Base-by-base conservation (phyloP, 2,797 vertebrate genomes). In the Myotis daubentonii region DNA sequence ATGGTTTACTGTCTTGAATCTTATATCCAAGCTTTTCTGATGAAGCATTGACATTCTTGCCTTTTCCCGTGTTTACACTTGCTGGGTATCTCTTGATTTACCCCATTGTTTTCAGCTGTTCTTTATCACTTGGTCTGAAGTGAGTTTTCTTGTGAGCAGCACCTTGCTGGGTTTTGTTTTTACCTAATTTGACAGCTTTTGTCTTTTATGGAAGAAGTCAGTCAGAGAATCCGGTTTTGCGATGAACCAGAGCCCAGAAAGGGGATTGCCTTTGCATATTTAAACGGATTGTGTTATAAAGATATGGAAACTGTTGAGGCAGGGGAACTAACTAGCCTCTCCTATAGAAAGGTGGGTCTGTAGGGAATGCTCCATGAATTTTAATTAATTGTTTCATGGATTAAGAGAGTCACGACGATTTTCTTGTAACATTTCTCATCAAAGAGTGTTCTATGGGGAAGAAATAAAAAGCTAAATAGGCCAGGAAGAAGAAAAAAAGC, bases 361-460 rank as follows among this genome's bases (percentile, higher is more conserved):
- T 23, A 62, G 93, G 89, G 71, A 78, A 81, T 44, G 71, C 25
- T 72, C 53, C 33, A 55, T 72, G 87, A 95, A 95, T 93, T 95
- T 44, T 87, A 95, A 89, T 94, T 94, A 95, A 94, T 84, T 94
- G 30, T 94, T 94, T 89, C 47, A 82, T 25, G 78, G 60, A 94
- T 74, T 80, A 74, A 82, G 80, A 93, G 65, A 89, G 41, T 68
- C 76, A 78, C 55, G 4, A 60, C 65, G 22, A n/a, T 89, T 91
- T 23, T 62, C 80, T 83, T 51, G 53, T 76, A 96, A 94, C 53
- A 78, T 91, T 96, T 91, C 72, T 96, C 33, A 79, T 88, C 87
- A 65, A 86, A 76, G 80, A 81, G 30, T 60, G 9, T 93, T 62
- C 65, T 90, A 6, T 89, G 68, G 71, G 80, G 72, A 95, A 91